Evolutionary conservation across 2,113 vertebrate genomes (phyloP).

Genomic region (Microtus richardsoni): DNA sequence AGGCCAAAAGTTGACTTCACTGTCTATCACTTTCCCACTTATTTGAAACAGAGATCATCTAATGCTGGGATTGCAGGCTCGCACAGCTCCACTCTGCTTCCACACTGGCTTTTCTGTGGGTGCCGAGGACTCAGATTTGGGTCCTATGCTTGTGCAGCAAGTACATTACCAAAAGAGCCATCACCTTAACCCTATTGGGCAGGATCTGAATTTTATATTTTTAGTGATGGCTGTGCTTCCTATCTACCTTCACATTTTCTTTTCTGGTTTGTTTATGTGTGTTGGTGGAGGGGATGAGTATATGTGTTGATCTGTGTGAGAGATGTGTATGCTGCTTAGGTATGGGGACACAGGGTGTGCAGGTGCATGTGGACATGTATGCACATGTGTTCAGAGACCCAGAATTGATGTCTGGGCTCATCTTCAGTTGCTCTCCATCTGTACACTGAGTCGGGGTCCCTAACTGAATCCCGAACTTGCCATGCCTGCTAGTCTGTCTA

Average conservation of each 20-base stretch:
- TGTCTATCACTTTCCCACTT: too few species aligned
- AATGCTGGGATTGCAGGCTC: not conserved
- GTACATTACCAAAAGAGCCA: not conserved
- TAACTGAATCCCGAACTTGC: not conserved
- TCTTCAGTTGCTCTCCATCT: not conserved
- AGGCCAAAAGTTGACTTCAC: not conserved
- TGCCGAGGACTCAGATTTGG: not conserved
- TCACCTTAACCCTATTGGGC: not conserved
- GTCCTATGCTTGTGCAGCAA: not conserved
- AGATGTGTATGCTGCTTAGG: not conserved
- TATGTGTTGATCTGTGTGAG: not conserved
- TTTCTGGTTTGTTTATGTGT: not conserved
- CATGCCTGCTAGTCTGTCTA: not conserved
- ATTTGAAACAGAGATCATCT: not conserved
- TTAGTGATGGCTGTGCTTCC: not conserved
- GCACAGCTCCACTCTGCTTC: too few species aligned
- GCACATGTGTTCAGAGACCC: not conserved
- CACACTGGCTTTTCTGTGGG: not conserved
- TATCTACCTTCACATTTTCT: not conserved
- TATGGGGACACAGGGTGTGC: not conserved
- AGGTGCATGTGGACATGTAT: not conserved
- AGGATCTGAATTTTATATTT: conserved; percentile 28
- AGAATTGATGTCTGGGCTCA: not conserved
- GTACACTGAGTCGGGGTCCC: not conserved
- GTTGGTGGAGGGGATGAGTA: not conserved